Percentiles rank a stretch among this genome's conserved stretches.
Evolutionary conservation across 1,140 invertebrate species (phyloP).

Genomic region (Hyles vespertilio): DNA sequence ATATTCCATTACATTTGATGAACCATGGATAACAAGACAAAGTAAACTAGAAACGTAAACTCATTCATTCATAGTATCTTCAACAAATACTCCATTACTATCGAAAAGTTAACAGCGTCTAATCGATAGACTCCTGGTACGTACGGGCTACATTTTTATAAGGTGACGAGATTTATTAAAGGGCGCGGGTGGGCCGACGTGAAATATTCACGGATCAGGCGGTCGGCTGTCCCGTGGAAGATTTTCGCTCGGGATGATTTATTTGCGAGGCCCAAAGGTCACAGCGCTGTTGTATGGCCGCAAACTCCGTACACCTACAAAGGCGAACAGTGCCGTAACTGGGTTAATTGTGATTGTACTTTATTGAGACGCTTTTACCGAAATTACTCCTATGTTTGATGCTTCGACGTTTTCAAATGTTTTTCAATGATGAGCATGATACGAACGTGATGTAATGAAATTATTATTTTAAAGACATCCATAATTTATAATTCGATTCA

Average conservation of each 20-base stretch:
- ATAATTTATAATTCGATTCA: too few relatives aligned
- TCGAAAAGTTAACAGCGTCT: neutral
- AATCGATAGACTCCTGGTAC: constrained; percentile 8
- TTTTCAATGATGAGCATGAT: too few relatives aligned
- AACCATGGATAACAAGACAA: too few relatives aligned
- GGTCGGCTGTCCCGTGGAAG: constrained; percentile 28
- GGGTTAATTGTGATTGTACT: too few relatives aligned
- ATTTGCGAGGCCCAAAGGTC: constrained; percentile 23
- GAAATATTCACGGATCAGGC: constrained; percentile 46
- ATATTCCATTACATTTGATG: too few relatives aligned
- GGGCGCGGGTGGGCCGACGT: constrained; percentile 27
- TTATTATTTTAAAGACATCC: too few relatives aligned
- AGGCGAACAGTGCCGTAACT: neutral
- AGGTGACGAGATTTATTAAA: constrained; percentile 42
- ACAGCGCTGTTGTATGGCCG: constrained; percentile 5
- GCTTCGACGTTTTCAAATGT: too few relatives aligned
- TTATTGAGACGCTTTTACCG: too few relatives aligned
- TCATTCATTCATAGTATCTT: too few relatives aligned
- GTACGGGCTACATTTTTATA: constrained; percentile 29
- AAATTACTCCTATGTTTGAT: too few relatives aligned
- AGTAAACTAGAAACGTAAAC: too few relatives aligned
- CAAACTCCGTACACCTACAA: constrained; percentile 2
- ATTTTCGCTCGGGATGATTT: constrained; percentile 38
- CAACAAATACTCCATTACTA: neutral
- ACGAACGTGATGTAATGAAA: too few relatives aligned